Evolutionary conservation across 2,113 vertebrate genomes (phyloP).

Genomic region (Glaucomys volans): DNA sequence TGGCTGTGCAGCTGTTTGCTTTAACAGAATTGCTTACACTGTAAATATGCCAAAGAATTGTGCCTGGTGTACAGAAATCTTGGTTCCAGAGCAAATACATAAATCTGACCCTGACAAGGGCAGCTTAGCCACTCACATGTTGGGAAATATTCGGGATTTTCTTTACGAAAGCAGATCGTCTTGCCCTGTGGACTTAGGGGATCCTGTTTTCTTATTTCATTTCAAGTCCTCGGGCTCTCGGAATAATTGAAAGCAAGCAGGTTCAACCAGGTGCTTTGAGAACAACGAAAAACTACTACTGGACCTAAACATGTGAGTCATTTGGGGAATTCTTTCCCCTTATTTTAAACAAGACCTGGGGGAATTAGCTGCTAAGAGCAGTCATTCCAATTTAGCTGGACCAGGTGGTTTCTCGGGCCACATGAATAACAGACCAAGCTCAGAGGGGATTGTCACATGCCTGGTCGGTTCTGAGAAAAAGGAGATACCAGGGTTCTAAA

Average conservation of each 20-base stretch:
- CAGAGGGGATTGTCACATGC: not conserved
- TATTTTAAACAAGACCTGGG: constrained; percentile 48
- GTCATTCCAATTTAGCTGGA: constrained; percentile 9
- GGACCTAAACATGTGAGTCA: constrained; percentile 58
- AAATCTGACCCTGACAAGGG: constrained; percentile 54
- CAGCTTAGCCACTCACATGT: constrained; percentile 26
- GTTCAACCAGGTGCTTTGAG: constrained; percentile 68
- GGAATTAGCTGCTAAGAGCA: constrained; percentile 22
- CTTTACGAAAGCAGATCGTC: constrained; percentile 55
- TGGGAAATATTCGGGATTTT: constrained; percentile 44
- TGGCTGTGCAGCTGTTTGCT: constrained; percentile 71
- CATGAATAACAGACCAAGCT: not conserved
- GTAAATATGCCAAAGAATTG: constrained; percentile 61
- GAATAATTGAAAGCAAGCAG: constrained; percentile 75
- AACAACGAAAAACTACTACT: not conserved
- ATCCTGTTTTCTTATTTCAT: constrained; percentile 73
- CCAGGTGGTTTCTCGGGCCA: constrained; percentile 24
- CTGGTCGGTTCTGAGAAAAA: constrained; percentile 27
- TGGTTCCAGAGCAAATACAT: constrained; percentile 73
- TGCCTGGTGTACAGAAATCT: constrained; percentile 69
- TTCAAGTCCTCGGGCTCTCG: constrained; percentile 67
- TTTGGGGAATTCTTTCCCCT: constrained; percentile 44
- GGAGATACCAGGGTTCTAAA: constrained; percentile 3
- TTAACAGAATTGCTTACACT: constrained; percentile 67
- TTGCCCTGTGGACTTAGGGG: not conserved